Base-by-base conservation (phyloP, 1,140 invertebrate genomes). In the Procambarus clarkii region DNA sequence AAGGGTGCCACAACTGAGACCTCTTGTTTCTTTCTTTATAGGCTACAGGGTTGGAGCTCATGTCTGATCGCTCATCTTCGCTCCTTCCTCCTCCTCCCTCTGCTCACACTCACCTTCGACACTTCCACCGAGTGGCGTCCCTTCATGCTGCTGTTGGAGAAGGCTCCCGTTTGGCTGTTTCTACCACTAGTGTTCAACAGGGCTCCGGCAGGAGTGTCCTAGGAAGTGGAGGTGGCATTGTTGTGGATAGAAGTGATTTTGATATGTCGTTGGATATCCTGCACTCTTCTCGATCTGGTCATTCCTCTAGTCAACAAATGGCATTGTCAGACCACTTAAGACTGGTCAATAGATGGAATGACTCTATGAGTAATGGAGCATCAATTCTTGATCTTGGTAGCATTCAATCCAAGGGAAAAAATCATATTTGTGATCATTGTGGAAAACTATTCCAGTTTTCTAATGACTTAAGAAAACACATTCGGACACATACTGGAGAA, bases 21-120 rank as follows among this genome's bases (percentile, higher is more conserved):
- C 21, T 74, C 82, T 91, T 85, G 87, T 91, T 91, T 91, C 88
- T 91, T 91, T 91, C 82, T 91, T 91, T 91, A 91, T 91, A 91
- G 88, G 88, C 81, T 69, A 91, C 79, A 85, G 82, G 81, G 82
- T 91, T 74, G 82, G 82, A 79, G 88, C 88, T 91, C 87, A 89
- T 89, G 87, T 82, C 87, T 74, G 87, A 89, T 74, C 87, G 87
- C 87, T 82, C 80, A 83, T 83, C 88, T 85, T 76, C 82, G 81
- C 88, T 84, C 88, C 88, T 85, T 91, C 88, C 88, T 91, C 88
- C 88, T 83, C 88, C 81, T 91, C 88, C 81, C 81, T 85, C 81
- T 91, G 81, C 81, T 91, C 88, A 91, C 82, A 84, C 71, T 91
- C 88, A 85, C 21, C 88, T 85, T 64, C 88, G 74, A 79, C 88